These are phyloP conservation scores for Stichodactyla mertensii DNA, from an alignment of 64 coral and sea anemone genomes.

Conservation along the genomic window DNA sequence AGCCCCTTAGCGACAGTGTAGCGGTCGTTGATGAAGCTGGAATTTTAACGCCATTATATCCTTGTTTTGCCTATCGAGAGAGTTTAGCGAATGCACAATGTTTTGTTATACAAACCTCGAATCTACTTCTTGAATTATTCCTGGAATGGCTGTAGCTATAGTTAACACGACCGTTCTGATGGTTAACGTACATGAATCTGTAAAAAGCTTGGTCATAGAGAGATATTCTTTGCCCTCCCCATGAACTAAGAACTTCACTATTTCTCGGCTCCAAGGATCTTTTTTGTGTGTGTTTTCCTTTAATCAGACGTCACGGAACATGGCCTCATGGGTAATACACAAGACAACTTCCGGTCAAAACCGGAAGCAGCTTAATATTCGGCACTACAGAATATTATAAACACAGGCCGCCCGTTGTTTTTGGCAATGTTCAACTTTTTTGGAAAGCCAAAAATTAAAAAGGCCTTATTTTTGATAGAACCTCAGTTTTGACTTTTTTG, in stretches of 20 bases:
- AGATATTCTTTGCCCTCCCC: not conserved
- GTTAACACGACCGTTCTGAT: slow-evolving; percentile 63
- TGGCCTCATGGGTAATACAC: slow-evolving; percentile 19
- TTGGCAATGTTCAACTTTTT: too few relatives aligned
- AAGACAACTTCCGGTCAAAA: slow-evolving; percentile 12
- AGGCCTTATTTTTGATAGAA: too few relatives aligned
- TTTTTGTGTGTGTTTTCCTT: slow-evolving; percentile 31
- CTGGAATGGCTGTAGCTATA: slow-evolving; percentile 81
- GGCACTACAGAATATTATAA: not conserved
- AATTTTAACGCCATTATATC: slow-evolving; percentile 3
- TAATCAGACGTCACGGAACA: slow-evolving; percentile 27
- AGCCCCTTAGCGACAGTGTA: not conserved
- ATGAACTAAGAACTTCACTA: slow-evolving; percentile 15
- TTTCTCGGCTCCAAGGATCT: not conserved
- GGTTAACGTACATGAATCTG: slow-evolving; percentile 97
- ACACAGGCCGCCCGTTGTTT: not conserved
- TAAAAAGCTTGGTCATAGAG: slow-evolving; percentile 6
- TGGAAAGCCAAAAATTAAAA: too few relatives aligned
- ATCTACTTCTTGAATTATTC: slow-evolving; percentile 88
- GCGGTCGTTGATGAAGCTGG: slow-evolving; percentile 3
- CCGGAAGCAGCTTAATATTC: not conserved
- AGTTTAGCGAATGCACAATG: slow-evolving; percentile 9
- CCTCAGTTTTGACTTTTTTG: too few relatives aligned
- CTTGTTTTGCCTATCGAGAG: slow-evolving; percentile 5
- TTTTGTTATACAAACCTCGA: slow-evolving; percentile 45